A percentile compares a stretch with the other conserved stretches of the same genome.
These are phyloP conservation scores for Apotomis turbidana DNA, from an alignment of 2,888 invertebrate genomes.

Conservation along the genomic window DNA sequence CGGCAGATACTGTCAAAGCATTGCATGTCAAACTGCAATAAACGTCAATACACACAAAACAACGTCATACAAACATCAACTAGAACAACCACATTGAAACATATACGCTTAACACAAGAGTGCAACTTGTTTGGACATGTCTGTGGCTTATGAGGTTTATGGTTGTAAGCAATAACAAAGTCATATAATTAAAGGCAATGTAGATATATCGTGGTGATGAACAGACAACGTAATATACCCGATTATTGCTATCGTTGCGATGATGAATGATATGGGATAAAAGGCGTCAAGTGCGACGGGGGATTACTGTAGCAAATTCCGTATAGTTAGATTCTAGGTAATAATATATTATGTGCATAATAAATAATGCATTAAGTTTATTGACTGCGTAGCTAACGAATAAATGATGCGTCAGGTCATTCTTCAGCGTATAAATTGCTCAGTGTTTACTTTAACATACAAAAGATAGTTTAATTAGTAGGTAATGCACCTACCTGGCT, in stretches of 20 bases:
- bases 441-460: no score
- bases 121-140: constrained; percentile 10
- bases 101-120: background rate
- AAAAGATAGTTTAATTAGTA: background rate
- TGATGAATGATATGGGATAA: constrained; percentile 57
- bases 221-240: constrained; percentile 56
- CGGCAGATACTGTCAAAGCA: constrained; percentile 56
- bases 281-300: constrained; percentile 43
- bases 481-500: no score
- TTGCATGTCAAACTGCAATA: constrained; percentile 67
- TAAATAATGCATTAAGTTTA: no score
- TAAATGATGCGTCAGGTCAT: no score
- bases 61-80: constrained; percentile 21
- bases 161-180: constrained; percentile 47
- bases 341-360: no score
- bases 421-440: no score
- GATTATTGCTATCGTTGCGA: constrained; percentile 56
- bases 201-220: constrained; percentile 62
- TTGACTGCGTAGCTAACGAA: no score
- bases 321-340: background rate
- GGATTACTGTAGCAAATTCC: constrained; percentile 13
- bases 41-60: constrained; percentile 42
- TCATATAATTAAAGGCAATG: constrained; percentile 68
- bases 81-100: constrained; percentile 11
- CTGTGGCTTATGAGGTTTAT: constrained; percentile 43